These are phyloP conservation scores for Coregonus sp. DNA, from an alignment of 2,797 vertebrate species.

Conservation along the genomic window DNA sequence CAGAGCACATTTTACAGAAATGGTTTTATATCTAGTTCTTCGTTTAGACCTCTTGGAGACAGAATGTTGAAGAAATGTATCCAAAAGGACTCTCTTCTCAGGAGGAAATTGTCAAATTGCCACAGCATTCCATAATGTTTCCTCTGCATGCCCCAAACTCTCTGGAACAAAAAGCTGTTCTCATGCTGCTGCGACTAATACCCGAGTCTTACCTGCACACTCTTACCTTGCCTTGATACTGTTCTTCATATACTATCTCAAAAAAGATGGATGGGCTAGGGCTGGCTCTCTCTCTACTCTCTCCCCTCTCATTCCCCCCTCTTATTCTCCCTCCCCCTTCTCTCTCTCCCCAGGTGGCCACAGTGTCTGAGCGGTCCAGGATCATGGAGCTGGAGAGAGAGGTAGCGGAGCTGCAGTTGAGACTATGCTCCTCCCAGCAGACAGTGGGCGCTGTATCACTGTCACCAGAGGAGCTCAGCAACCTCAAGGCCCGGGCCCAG, in stretches of 20 bases:
- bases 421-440: slow-evolving; percentile 82
- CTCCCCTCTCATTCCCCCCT: not conserved
- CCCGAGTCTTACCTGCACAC: not conserved
- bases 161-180: not conserved
- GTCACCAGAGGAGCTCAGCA: slow-evolving; percentile 83
- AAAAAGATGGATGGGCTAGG: not conserved
- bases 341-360: slow-evolving; percentile 83
- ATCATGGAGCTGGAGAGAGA: slow-evolving; percentile 98
- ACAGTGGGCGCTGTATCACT: slow-evolving; percentile 76
- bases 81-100: too few relatives aligned
- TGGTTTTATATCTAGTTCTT: too few relatives aligned
- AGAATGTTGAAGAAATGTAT: too few relatives aligned
- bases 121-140: not conserved
- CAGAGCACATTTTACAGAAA: too few relatives aligned
- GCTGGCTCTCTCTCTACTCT: not conserved
- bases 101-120: not conserved
- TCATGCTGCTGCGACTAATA: not conserved
- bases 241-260: not conserved
- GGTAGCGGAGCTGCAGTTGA: slow-evolving; percentile 85
- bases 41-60: not conserved
- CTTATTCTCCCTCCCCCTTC: slow-evolving; percentile 3
- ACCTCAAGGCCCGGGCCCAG: slow-evolving; percentile 82
- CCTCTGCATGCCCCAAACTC: not conserved
- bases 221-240: not conserved
- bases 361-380: slow-evolving; percentile 93